These are phyloP conservation scores for Apostichopus japonicus DNA, from an alignment of 35 echinoderm and acorn worm species.

Conservation along the genomic window DNA sequence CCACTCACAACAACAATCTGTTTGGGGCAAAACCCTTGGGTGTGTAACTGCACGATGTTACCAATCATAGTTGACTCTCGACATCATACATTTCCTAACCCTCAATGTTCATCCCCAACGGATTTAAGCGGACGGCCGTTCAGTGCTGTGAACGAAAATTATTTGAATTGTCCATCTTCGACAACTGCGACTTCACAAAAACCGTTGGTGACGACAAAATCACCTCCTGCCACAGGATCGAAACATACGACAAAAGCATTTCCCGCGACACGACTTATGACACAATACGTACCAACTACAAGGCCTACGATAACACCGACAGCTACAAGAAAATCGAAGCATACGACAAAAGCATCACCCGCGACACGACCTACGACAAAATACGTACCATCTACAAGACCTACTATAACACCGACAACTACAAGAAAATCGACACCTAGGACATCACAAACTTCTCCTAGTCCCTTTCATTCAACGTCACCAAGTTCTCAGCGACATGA, in stretches of 20 bases:
- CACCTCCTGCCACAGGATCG: background rate
- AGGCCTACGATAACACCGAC: background rate
- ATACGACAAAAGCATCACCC: background rate
- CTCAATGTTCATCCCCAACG: background rate
- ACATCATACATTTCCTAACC: background rate
- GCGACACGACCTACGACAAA: background rate
- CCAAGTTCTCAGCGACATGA: too few relatives aligned
- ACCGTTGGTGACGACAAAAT: background rate
- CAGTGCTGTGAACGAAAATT: background rate
- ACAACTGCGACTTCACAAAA: background rate
- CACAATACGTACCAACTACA: background rate
- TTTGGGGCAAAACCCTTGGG: conserved; percentile 22
- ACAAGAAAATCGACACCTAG: too few relatives aligned
- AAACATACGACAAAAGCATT: background rate
- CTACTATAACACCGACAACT: too few relatives aligned
- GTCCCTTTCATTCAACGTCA: too few relatives aligned
- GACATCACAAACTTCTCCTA: too few relatives aligned
- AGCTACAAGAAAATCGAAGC: background rate
- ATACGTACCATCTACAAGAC: too few relatives aligned
- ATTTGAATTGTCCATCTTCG: background rate
- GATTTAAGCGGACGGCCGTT: conserved; percentile 10
- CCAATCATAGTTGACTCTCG: background rate
- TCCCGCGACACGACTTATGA: background rate
- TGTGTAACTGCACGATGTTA: conserved; percentile 17
- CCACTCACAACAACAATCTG: background rate